Evolutionary conservation across 1,140 invertebrate genomes (phyloP).

Genomic region (Drosophila miranda): DNA sequence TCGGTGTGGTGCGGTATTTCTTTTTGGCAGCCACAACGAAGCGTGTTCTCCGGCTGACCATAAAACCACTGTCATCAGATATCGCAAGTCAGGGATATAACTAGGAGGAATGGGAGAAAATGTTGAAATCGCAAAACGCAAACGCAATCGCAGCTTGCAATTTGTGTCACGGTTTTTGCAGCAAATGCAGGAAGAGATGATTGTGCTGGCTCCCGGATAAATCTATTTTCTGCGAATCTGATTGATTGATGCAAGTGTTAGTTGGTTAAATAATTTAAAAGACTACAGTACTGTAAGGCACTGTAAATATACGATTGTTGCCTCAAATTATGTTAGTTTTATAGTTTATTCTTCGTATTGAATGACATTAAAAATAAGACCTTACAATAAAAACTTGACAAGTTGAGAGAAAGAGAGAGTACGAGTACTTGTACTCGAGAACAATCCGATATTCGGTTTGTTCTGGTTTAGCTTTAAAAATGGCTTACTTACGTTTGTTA

Average conservation of each 20-base stretch:
- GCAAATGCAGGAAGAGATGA: constrained; percentile 3
- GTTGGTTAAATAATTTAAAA: too few relatives aligned
- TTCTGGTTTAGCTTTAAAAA: constrained; percentile 27
- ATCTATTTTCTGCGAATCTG: constrained; percentile 7
- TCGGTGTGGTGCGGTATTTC: not conserved
- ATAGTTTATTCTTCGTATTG: constrained; percentile 15
- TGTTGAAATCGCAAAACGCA: constrained; percentile 42
- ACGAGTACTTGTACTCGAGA: constrained; percentile 31
- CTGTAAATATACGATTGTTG: constrained; percentile 1
- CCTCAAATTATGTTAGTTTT: constrained; percentile 5
- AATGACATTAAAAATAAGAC: constrained; percentile 26
- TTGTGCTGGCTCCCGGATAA: constrained; percentile 1
- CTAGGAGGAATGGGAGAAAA: not conserved
- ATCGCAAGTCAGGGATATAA: constrained; percentile 23
- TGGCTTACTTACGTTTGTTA: constrained; percentile 27
- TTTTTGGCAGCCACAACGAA: constrained; percentile 42
- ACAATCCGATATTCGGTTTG: constrained; percentile 14
- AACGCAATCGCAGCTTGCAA: constrained; percentile 35
- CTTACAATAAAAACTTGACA: constrained; percentile 49
- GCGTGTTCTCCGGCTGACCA: constrained; percentile 43
- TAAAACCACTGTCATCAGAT: constrained; percentile 45
- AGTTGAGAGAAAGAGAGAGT: constrained; percentile 8
- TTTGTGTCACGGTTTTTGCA: not conserved
- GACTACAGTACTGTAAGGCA: not conserved
- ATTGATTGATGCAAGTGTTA: constrained; percentile 31